phyloP scores from a whole-genome alignment of 2,797 vertebrate species.

The Iguana delicatissima region DNA sequence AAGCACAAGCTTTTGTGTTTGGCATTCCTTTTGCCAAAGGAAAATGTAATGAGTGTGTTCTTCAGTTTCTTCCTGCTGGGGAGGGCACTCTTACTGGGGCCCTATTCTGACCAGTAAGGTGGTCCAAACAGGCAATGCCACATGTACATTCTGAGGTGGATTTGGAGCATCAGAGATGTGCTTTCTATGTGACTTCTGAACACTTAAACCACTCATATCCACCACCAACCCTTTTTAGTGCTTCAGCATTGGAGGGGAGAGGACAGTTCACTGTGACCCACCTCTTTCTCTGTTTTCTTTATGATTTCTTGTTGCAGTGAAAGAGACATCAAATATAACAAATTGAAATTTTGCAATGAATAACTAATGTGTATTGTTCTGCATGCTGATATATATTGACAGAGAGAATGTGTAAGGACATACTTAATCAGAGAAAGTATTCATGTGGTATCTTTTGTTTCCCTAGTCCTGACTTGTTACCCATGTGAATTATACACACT shows the following conservation, averaged over 20 bases:
- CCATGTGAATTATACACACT: neutral
- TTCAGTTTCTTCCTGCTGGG: neutral
- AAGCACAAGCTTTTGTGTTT: neutral
- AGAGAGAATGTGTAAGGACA: neutral
- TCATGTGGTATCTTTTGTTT: neutral
- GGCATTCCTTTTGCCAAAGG: neutral
- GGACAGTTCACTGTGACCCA: neutral
- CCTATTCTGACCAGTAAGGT: neutral
- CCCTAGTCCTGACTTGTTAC: neutral
- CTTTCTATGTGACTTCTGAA: neutral
- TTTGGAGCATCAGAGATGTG: neutral
- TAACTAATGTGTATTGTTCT: neutral
- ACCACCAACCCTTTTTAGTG: neutral
- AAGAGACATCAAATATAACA: constrained; percentile 14
- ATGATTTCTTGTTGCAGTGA: neutral
- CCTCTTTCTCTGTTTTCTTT: neutral
- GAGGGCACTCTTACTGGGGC: neutral
- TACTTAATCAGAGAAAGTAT: neutral
- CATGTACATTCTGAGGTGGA: neutral
- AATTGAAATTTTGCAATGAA: neutral
- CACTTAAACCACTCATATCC: too few species aligned
- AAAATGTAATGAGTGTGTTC: neutral
- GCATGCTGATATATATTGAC: neutral
- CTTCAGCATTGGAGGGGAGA: neutral
- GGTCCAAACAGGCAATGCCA: neutral